Conservation (phyloP, 2,888 invertebrate species). For the Heteromurus nitidus region DNA sequence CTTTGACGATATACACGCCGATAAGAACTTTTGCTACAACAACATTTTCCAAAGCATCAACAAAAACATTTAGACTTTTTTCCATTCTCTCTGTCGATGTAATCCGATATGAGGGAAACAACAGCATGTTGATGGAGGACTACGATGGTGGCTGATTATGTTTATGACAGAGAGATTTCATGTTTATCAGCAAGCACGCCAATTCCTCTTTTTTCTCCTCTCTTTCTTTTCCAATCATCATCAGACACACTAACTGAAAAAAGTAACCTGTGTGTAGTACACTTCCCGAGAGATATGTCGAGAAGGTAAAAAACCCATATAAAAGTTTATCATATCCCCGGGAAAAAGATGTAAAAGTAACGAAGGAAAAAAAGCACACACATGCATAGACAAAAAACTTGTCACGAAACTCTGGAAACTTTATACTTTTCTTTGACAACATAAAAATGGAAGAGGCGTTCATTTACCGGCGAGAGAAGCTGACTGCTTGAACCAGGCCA, state of each 20-base stretch:
- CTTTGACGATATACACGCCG: no score
- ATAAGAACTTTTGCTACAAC: background rate
- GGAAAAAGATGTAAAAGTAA: background rate
- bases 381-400: background rate
- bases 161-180: background rate
- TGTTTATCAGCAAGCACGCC: slow-evolving; percentile 1
- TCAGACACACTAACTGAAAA: background rate
- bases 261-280: background rate
- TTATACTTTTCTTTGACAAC: slow-evolving; percentile 22
- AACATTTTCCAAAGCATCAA: background rate
- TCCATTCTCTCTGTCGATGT: background rate
- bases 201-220: background rate
- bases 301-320: slow-evolving; percentile 18
- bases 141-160: background rate
- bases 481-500: background rate
- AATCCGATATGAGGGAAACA: slow-evolving; percentile 8
- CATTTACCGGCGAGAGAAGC: background rate
- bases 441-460: background rate
- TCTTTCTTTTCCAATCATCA: no score
- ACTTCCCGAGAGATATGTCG: background rate
- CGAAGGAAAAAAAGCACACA: background rate
- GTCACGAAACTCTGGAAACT: slow-evolving; percentile 43
- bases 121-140: slow-evolving; percentile 8
- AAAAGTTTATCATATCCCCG: slow-evolving; percentile 5
- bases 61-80: slow-evolving; percentile 2